Evolutionary conservation across 64 coral and sea anemone genomes (phyloP).

Genomic region (Montipora efflorescens): DNA sequence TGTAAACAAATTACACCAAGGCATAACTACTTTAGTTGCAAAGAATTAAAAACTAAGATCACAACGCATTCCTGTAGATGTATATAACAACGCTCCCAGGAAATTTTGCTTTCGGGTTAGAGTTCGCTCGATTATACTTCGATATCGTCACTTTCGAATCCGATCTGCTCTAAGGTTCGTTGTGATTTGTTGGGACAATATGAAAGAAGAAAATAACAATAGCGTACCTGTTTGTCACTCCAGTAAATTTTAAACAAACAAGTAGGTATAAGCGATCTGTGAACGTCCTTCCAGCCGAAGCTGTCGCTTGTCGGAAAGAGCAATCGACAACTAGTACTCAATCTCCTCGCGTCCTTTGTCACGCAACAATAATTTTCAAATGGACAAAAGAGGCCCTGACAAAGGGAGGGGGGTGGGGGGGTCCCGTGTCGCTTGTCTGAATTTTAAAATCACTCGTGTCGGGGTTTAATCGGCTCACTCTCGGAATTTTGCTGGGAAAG

Average conservation of each 20-base stretch:
- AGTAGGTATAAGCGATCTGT: background rate
- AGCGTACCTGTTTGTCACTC: conserved; percentile 18
- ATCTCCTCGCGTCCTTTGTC: background rate
- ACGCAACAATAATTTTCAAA: background rate
- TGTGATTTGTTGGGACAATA: background rate
- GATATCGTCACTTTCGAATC: background rate
- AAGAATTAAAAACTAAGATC: background rate
- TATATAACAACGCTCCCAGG: background rate
- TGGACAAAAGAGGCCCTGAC: no score
- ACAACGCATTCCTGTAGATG: background rate
- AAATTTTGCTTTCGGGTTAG: conserved; percentile 17
- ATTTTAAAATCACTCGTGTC: no score
- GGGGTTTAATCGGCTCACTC: no score
- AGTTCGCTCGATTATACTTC: background rate
- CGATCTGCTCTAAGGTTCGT: background rate
- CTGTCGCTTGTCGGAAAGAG: background rate
- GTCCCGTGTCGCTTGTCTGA: no score
- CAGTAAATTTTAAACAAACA: background rate
- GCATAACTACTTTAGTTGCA: background rate
- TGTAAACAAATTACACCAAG: background rate
- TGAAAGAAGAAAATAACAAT: background rate
- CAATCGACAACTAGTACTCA: background rate
- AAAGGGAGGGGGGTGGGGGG: no score
- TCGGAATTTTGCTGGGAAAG: no score
- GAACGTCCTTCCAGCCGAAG: background rate